phyloP scores from a whole-genome alignment of 2,113 vertebrate species.

The Rhodinocichla rosea region DNA sequence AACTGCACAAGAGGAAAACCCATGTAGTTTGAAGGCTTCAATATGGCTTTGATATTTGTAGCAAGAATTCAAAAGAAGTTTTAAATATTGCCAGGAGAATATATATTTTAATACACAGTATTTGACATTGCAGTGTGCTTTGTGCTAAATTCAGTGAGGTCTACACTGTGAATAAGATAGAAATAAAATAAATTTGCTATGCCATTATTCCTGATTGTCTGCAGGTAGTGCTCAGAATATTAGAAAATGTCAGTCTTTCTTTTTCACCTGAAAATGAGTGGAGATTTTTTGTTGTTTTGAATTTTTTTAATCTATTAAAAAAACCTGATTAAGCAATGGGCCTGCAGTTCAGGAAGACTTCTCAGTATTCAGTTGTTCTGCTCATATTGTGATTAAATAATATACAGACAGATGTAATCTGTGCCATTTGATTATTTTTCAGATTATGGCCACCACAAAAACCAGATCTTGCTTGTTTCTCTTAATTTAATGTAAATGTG shows the following conservation, averaged over 20 bases:
- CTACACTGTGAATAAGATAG: not conserved
- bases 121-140: not conserved
- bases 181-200: not conserved
- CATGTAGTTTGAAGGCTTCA: not conserved
- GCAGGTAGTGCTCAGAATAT: not conserved
- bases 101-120: not conserved
- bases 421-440: not conserved
- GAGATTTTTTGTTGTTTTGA: rapidly evolving
- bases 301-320: not conserved
- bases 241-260: not conserved
- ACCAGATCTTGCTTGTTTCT: not conserved
- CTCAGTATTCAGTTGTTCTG: not conserved
- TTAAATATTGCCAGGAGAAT: not conserved
- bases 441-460: not conserved
- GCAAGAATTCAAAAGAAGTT: not conserved
- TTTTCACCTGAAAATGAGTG: not conserved
- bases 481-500: not conserved
- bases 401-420: not conserved
- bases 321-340: not conserved
- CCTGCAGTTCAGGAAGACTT: not conserved
- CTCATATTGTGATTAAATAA: not conserved
- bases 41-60: not conserved
- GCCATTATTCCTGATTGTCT: not conserved
- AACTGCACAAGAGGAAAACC: not conserved
- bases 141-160: not conserved